These are phyloP conservation scores for Andrena camellia DNA, from an alignment of 2,888 invertebrate species.

Conservation along the genomic window DNA sequence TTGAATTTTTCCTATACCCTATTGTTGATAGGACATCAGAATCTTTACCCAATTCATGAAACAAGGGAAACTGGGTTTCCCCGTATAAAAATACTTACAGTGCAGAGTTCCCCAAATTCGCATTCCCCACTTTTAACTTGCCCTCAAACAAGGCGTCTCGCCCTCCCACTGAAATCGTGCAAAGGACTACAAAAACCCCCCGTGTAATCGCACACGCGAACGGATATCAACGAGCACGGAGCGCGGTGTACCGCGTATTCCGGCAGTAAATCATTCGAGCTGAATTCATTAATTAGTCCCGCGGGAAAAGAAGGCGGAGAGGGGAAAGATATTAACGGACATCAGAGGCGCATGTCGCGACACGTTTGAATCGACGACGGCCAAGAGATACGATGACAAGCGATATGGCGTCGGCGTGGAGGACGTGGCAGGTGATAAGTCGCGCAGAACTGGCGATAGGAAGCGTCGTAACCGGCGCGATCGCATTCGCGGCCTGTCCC, in stretches of 20 bases:
- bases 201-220: background rate
- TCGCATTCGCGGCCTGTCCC: conserved; percentile 66
- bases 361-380: conserved; percentile 6
- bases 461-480: conserved; percentile 69
- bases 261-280: background rate
- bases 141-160: too few relatives aligned
- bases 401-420: conserved; percentile 38
- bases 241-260: background rate
- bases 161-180: background rate
- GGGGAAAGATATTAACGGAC: background rate
- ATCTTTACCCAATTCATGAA: too few relatives aligned
- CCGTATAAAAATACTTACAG: too few relatives aligned
- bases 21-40: too few relatives aligned
- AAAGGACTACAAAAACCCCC: background rate
- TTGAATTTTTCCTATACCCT: too few relatives aligned
- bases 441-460: conserved; percentile 62
- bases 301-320: background rate
- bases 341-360: conserved; percentile 10
- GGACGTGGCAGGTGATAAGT: conserved; percentile 65
- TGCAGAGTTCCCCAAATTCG: too few relatives aligned
- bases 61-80: too few relatives aligned
- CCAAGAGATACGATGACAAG: conserved; percentile 30
- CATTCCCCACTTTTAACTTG: too few relatives aligned
- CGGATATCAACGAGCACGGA: background rate
- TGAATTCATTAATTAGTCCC: conserved; percentile 14